Percentiles rank a stretch among this genome's conserved stretches.
Conservation (phyloP, 2,888 invertebrate genomes). For the Catocala sponsa region DNA sequence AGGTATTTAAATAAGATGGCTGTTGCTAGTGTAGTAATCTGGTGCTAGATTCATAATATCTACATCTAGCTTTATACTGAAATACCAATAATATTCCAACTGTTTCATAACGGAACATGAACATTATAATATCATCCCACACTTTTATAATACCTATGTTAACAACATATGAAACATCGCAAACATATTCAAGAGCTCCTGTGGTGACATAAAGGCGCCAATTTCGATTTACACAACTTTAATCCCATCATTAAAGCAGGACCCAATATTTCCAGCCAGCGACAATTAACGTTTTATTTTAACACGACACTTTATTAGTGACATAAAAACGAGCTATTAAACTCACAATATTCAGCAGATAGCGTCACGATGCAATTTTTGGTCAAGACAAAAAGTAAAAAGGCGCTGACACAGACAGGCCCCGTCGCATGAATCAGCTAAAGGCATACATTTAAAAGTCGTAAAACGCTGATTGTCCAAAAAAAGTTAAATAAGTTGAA, state of each 20-base stretch:
- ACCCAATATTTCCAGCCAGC: slow-evolving; percentile 3
- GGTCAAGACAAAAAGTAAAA: slow-evolving; percentile 24
- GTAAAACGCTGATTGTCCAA: slow-evolving; percentile 36
- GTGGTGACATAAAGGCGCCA: slow-evolving; percentile 7
- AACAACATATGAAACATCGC: neutral
- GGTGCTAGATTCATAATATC: no score
- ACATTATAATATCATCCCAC: no score
- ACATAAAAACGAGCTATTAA: slow-evolving; percentile 34
- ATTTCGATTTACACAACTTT: slow-evolving; percentile 12
- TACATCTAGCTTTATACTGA: no score
- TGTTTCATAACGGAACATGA: no score
- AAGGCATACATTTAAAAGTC: slow-evolving; percentile 42
- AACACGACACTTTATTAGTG: slow-evolving; percentile 30
- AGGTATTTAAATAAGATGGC: no score
- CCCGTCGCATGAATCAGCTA: slow-evolving; percentile 16
- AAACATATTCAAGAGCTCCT: neutral
- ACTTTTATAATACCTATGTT: no score
- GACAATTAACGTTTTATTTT: slow-evolving; percentile 15
- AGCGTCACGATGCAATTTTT: slow-evolving; percentile 39
- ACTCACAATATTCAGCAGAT: slow-evolving; percentile 31
- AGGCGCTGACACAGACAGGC: slow-evolving; percentile 26
- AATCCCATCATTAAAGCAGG: slow-evolving; percentile 15
- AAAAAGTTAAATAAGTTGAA: slow-evolving; percentile 33
- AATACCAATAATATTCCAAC: no score
- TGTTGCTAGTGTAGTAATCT: no score